These are phyloP conservation scores for Clarias platycephalus DNA, from an alignment of 2,797 vertebrate genomes.

Conservation along the genomic window DNA sequence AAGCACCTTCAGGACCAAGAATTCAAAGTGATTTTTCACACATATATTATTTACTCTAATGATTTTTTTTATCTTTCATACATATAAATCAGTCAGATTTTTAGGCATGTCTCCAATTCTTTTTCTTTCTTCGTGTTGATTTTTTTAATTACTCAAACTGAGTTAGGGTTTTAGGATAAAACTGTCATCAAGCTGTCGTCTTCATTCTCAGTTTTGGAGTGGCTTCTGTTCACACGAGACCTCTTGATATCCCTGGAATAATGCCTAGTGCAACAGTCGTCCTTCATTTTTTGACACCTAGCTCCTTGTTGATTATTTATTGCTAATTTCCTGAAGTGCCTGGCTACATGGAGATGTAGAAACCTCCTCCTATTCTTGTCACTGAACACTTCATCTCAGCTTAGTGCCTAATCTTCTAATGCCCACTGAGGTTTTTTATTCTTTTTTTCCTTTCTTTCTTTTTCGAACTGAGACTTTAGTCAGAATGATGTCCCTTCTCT, in stretches of 20 bases:
- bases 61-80: not conserved
- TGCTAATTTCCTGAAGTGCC: too few relatives aligned
- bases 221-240: not conserved
- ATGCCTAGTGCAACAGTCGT: not conserved
- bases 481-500: not conserved
- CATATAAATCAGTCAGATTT: not conserved
- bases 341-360: not conserved
- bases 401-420: not conserved
- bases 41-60: not conserved
- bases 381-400: not conserved
- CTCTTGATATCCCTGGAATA: not conserved
- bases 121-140: not conserved
- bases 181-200: not conserved
- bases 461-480: slow-evolving; percentile 12
- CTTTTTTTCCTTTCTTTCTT: not conserved
- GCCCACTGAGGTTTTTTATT: too few relatives aligned
- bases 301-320: not conserved
- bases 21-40: not conserved
- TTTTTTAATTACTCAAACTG: not conserved
- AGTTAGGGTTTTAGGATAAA: not conserved
- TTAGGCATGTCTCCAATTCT: not conserved
- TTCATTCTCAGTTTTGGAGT: not conserved
- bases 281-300: not conserved
- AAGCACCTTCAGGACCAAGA: not conserved
- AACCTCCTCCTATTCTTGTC: not conserved